Percentiles rank a stretch among this genome's conserved stretches.
These are phyloP conservation scores for Perdix hodgsoniae DNA, from an alignment of 2,797 vertebrate genomes.

Conservation along the genomic window DNA sequence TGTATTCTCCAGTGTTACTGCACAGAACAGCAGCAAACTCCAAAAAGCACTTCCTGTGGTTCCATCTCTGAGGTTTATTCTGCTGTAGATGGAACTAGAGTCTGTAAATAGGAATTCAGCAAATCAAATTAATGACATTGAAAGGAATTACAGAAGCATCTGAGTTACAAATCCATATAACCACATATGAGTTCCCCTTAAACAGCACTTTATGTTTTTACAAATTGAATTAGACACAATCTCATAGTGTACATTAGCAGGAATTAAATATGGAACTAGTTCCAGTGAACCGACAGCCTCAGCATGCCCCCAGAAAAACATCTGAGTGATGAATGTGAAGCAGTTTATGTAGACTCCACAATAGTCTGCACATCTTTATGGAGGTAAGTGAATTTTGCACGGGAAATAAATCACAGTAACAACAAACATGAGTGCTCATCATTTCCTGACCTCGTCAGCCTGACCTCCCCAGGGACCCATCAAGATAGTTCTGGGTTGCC, in stretches of 20 bases:
- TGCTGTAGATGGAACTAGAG: not conserved
- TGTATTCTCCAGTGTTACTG: not conserved
- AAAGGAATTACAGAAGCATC: conserved; percentile 47
- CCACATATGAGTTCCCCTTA: conserved; percentile 7
- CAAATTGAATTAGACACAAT: conserved; percentile 56
- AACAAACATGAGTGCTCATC: conserved; percentile 37
- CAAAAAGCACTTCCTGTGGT: conserved; percentile 27
- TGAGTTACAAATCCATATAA: conserved; percentile 24
- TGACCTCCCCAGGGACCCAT: not conserved
- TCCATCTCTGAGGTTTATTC: conserved; percentile 19
- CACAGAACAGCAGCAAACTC: not conserved
- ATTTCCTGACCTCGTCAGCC: not conserved
- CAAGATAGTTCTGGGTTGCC: not conserved
- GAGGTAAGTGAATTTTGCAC: conserved; percentile 36
- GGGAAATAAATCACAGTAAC: conserved; percentile 44
- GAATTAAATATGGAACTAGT: conserved; percentile 48
- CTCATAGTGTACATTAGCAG: conserved; percentile 8
- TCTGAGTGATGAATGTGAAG: conserved; percentile 38
- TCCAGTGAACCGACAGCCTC: conserved; percentile 13
- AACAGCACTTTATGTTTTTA: conserved; percentile 44
- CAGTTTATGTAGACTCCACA: conserved; percentile 5
- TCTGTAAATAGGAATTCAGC: conserved; percentile 38
- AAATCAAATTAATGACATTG: conserved; percentile 39
- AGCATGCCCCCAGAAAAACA: not conserved
- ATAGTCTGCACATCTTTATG: not conserved